phyloP scores from a whole-genome alignment of 1,140 invertebrate genomes.

The Lepidurus apus region DNA sequence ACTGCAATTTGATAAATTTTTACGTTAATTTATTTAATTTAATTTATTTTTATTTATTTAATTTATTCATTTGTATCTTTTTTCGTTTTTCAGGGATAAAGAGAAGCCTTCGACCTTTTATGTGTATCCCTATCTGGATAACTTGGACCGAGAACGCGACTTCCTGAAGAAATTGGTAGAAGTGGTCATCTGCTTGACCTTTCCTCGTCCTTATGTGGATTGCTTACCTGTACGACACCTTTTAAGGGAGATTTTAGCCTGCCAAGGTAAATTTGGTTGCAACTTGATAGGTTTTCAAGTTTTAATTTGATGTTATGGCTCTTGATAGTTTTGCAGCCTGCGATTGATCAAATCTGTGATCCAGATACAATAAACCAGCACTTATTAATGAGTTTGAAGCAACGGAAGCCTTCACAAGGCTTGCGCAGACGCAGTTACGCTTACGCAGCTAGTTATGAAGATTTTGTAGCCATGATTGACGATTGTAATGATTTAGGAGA shows the following conservation, averaged over 20 bases:
- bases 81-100: slow-evolving; percentile 33
- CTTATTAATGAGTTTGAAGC: slow-evolving; percentile 72
- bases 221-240: slow-evolving; percentile 68
- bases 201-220: slow-evolving; percentile 68
- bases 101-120: slow-evolving; percentile 34
- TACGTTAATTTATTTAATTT: background rate
- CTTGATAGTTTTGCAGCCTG: slow-evolving; percentile 69
- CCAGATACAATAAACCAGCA: slow-evolving; percentile 88
- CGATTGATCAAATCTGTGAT: slow-evolving; percentile 75
- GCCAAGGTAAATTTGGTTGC: slow-evolving; percentile 59
- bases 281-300: slow-evolving; percentile 27
- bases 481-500: slow-evolving; percentile 72
- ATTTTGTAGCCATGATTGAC: slow-evolving; percentile 79
- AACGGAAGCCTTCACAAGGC: slow-evolving; percentile 66
- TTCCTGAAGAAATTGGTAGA: slow-evolving; percentile 76
- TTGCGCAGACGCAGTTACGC: slow-evolving; percentile 76
- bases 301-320: slow-evolving; percentile 24
- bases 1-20: slow-evolving; percentile 9
- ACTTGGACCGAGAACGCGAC: slow-evolving; percentile 65
- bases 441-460: slow-evolving; percentile 82
- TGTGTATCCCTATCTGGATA: slow-evolving; percentile 58
- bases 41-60: slow-evolving; percentile 30
- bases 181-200: slow-evolving; percentile 68
- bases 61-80: slow-evolving; percentile 37
- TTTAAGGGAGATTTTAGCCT: slow-evolving; percentile 73